A percentile compares a stretch with the other conserved stretches of the same genome.
Evolutionary conservation across 2,113 vertebrate genomes (phyloP).

Genomic region (Hipposideros armiger): DNA sequence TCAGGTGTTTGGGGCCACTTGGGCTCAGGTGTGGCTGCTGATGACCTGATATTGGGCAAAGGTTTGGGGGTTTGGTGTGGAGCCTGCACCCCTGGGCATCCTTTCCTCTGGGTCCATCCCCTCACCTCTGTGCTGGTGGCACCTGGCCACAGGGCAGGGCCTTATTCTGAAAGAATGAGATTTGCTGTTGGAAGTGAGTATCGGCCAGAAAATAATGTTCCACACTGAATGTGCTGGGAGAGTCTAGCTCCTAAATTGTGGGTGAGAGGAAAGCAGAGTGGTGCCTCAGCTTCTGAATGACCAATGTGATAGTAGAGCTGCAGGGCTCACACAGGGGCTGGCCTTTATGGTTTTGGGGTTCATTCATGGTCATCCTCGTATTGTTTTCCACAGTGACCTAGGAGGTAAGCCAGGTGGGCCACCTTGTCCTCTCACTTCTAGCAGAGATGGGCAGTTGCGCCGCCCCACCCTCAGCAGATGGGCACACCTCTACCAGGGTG

Average conservation of each 20-base stretch:
- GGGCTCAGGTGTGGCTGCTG: neutral
- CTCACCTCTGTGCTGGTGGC: neutral
- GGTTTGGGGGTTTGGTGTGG: neutral
- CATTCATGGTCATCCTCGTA: accelerated
- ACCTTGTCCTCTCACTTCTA: neutral
- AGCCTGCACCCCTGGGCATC: neutral
- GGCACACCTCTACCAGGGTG: accelerated
- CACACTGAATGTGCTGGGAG: neutral
- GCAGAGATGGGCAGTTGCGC: neutral
- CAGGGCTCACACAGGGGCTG: neutral
- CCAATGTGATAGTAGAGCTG: neutral
- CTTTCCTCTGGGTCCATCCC: neutral
- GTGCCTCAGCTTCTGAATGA: neutral
- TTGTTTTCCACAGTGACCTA: neutral
- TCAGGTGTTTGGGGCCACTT: neutral
- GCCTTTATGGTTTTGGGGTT: neutral
- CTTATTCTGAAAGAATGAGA: neutral
- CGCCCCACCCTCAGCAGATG: neutral
- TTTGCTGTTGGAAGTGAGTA: neutral
- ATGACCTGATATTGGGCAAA: neutral
- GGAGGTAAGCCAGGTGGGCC: neutral
- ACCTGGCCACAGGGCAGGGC: neutral
- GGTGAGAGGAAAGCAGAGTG: neutral
- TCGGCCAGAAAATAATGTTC: neutral
- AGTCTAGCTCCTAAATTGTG: neutral